phyloP scores from a whole-genome alignment of 2,888 invertebrate species.

The Alloplasta piceator region DNA sequence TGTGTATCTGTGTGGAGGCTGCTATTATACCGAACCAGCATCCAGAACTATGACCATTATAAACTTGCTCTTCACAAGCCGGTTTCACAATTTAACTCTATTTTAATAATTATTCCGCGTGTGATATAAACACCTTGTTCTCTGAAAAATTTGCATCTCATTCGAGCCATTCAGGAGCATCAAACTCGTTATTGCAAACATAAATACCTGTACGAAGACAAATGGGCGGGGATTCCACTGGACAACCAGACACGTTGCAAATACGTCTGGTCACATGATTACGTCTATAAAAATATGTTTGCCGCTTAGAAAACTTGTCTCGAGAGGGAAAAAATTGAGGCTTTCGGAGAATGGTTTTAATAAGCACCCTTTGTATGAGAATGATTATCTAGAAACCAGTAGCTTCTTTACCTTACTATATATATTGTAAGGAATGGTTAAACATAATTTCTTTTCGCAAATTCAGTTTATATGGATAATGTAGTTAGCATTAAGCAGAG shows the following conservation, averaged over 20 bases:
- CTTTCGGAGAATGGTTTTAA: too few relatives aligned
- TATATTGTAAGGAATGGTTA: too few relatives aligned
- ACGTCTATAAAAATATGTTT: neutral
- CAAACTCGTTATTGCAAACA: constrained; percentile 33
- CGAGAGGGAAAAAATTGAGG: too few relatives aligned
- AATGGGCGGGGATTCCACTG: neutral
- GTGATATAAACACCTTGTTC: constrained; percentile 56
- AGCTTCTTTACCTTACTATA: too few relatives aligned
- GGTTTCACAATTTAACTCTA: constrained; percentile 51
- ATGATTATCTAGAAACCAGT: too few relatives aligned
- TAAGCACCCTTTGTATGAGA: too few relatives aligned
- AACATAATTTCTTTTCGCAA: too few relatives aligned
- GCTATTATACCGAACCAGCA: constrained; percentile 52
- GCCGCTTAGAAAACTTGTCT: neutral
- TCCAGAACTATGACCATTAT: neutral
- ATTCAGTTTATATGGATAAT: too few relatives aligned
- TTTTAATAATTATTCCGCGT: constrained; percentile 51
- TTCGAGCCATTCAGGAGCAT: constrained; percentile 25
- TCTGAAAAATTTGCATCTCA: constrained; percentile 42
- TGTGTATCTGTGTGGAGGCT: constrained; percentile 8
- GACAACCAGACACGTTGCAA: neutral
- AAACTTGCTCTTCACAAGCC: constrained; percentile 19
- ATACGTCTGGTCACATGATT: neutral
- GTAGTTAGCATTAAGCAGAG: too few relatives aligned
- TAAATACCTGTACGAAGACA: constrained; percentile 2